Evolutionary conservation across 2,113 vertebrate species (phyloP), one percentile per base, ranked within the genome.

Genomic region (Toxostoma redivivum): DNA sequence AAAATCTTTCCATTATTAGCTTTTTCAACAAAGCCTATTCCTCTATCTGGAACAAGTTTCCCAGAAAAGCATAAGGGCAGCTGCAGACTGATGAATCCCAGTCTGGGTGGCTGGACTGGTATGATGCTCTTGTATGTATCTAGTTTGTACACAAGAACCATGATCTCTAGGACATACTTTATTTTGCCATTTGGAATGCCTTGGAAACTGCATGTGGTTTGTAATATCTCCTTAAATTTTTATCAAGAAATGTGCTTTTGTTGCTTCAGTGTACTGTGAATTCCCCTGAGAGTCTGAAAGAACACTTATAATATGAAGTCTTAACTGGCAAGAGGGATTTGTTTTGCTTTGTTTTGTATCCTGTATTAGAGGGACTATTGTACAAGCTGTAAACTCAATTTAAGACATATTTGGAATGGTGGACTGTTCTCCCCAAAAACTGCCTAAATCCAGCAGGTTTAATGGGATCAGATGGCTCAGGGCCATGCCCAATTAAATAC

Each of bases 51-150:
- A 27, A 91, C 15, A 60, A 38, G 9, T 76, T 89, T 58, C 37
- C 15, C 40, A 47, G 8, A 35, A 86, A 51, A 11, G 21, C 8
- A 4, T 54, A 50, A 4, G 10, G 27, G 11, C 9, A 50, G 8
- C 7, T 64, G 35, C 25, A 81, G 33, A 64, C 5, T 38, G 31
- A 6, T 16, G 21, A 56, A 27, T 35, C 7, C 37, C 47, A 24
- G 19, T 42, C 16, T 54, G 27, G 4, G 7, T 37, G 30, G 28
- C 6, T 47, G 54, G 38, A 64, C n/a, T 51, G 40, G 31, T 42
- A 20, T 0, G 0, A 8, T 37, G 25, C 30, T 77, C 14, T 51
- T 48, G 10, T 23, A 11, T 21, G 10, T 44, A 18, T 48, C 35
- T 48, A 19, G 8, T 64, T 54, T 50, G 30, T 17, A 53, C 42